phyloP scores from a whole-genome alignment of 2,888 invertebrate genomes.

The Stomorhina lunata region DNA sequence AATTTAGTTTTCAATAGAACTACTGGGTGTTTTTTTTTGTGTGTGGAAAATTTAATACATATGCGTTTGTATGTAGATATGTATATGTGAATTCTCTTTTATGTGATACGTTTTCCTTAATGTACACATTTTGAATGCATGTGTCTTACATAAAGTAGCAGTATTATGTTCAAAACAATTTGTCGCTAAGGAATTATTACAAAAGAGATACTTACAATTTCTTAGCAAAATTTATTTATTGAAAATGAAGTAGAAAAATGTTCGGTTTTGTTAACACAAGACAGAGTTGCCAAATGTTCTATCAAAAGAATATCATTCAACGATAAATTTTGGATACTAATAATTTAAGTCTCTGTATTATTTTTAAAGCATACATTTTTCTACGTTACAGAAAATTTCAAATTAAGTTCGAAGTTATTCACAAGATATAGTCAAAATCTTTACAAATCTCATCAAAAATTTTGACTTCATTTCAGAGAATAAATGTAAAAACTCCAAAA shows the following conservation, averaged over 20 bases:
- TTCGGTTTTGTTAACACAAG: not conserved
- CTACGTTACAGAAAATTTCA: too few relatives aligned
- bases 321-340: too few relatives aligned
- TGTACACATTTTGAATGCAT: not conserved
- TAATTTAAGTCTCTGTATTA: too few relatives aligned
- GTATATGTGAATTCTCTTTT: not conserved
- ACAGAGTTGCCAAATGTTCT: slow-evolving; percentile 6
- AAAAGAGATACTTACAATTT: not conserved
- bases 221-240: not conserved
- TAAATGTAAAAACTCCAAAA: not conserved
- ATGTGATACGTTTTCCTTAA: too few relatives aligned
- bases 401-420: too few relatives aligned
- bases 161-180: slow-evolving; percentile 40
- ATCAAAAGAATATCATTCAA: too few relatives aligned
- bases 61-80: not conserved
- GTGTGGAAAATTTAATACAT: not conserved
- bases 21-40: too few relatives aligned
- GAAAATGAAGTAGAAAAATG: not conserved
- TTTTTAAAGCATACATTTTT: too few relatives aligned
- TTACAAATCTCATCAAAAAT: too few relatives aligned
- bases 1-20: too few relatives aligned
- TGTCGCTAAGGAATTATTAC: slow-evolving; percentile 19
- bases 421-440: too few relatives aligned
- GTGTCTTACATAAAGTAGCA: not conserved
- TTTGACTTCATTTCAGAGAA: too few relatives aligned